Evolutionary conservation across 1,140 invertebrate species (phyloP), one percentile per base, ranked within the genome.

Genomic region (Trichoplusia ni): DNA sequence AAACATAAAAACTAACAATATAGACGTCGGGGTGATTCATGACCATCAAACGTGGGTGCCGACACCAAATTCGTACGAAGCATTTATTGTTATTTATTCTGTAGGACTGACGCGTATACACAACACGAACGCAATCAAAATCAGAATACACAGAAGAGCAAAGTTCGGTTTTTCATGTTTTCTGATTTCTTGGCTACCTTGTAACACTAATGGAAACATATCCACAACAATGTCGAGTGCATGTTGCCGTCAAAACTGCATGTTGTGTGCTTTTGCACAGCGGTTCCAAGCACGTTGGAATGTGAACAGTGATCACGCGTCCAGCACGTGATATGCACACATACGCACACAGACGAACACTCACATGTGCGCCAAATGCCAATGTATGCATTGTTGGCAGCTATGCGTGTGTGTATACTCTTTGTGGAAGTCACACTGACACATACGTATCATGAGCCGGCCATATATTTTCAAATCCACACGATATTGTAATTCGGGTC

Each of bases 291-390:
- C 69, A 79, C 76, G 69, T 68, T 64, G 77, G 82, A 85, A 84
- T 85, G 82, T 82, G 72, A 76, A 78, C 78, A 77, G 76, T 75
- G 80, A 84, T 87, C 84, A 84, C 67, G 69, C 75, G 75, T 56
- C 42, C 69, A 66, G 67, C 77, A 74, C 84, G 81, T 83, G 84
- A 77, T 78, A 35, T 66, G 63, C 58, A 38, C 58, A 38, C 53
- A 18, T 49, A 69, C 75, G 54, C 78, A 75, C 76, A 78, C 71
- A 76, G 7, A 6, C 35, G 38, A 56, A 33, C 35, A 7, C 18
- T 31, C 51, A 25, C 25, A 35, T 75, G 81, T 81, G 76, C 67
- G 75, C 66, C 54, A 71, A 53, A 60, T 73, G 64, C 61, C 67
- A 38, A 58, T 74, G 74, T 69, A 70, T 58, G 40, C 49, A 68